A percentile compares a stretch with the other conserved stretches of the same genome.
These are phyloP conservation scores for Portevinia maculata DNA, from an alignment of 2,888 invertebrate genomes.

Conservation along the genomic window DNA sequence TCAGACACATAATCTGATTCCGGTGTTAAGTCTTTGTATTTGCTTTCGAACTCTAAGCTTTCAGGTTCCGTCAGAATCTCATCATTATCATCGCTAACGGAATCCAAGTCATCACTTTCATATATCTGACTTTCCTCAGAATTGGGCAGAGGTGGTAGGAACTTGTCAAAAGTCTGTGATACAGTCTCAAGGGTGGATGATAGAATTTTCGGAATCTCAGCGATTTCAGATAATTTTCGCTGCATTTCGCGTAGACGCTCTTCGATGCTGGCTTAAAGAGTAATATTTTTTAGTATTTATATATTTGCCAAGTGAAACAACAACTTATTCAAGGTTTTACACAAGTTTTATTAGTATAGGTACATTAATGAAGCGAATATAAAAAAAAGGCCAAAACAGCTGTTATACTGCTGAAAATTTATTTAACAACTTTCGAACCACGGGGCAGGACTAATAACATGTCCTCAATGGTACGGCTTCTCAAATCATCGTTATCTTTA, in stretches of 20 bases:
- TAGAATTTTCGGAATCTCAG: slow-evolving; percentile 81
- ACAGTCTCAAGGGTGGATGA: slow-evolving; percentile 82
- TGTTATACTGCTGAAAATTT: slow-evolving; percentile 12
- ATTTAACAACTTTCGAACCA: slow-evolving; percentile 77
- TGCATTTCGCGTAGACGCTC: slow-evolving; percentile 81
- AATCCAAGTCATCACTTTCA: slow-evolving; percentile 61
- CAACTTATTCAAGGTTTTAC: background rate
- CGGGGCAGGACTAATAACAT: slow-evolving; percentile 81
- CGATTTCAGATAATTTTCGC: slow-evolving; percentile 82
- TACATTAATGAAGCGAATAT: slow-evolving; percentile 57
- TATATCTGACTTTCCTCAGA: slow-evolving; percentile 11
- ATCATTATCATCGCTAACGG: slow-evolving; percentile 62
- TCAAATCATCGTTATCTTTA: slow-evolving; percentile 81
- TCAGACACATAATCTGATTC: slow-evolving; percentile 82
- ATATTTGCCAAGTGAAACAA: background rate
- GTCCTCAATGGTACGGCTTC: slow-evolving; percentile 81
- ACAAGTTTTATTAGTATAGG: slow-evolving; percentile 67
- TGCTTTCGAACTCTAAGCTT: slow-evolving; percentile 54
- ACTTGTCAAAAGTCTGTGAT: slow-evolving; percentile 80
- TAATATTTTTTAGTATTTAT: background rate
- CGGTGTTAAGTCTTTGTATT: slow-evolving; percentile 78
- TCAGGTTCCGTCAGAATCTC: slow-evolving; percentile 60
- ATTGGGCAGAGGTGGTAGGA: slow-evolving; percentile 73
- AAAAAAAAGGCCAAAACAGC: slow-evolving; percentile 42
- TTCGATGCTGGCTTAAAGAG: slow-evolving; percentile 78